phyloP scores from a whole-genome alignment of 2,888 invertebrate species.

The Sepioteuthis lessoniana region DNA sequence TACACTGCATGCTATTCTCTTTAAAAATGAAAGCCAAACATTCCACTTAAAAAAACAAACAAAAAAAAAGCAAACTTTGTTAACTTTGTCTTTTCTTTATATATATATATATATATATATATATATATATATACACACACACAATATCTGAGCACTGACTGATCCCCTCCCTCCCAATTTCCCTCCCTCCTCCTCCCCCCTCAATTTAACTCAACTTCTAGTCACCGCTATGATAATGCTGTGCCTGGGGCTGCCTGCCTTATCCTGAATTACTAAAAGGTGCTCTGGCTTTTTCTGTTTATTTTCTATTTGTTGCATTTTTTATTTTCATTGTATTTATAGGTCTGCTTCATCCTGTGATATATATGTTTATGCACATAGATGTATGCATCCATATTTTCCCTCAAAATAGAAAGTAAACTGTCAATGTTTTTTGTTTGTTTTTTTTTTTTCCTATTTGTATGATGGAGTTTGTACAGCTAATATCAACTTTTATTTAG shows the following conservation, averaged over 20 bases:
- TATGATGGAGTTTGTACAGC: neutral
- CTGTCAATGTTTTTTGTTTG: neutral
- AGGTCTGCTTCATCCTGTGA: conserved; percentile 9
- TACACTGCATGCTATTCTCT: neutral
- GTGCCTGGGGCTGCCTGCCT: conserved; percentile 20
- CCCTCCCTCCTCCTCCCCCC: neutral
- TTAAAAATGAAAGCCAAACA: neutral
- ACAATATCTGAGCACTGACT: neutral
- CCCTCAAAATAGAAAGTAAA: neutral
- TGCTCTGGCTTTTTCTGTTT: neutral
- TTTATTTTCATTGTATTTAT: neutral
- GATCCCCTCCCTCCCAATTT: no score
- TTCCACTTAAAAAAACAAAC: neutral
- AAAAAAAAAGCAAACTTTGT: neutral
- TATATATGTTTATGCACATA: conserved; percentile 8
- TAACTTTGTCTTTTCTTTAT: neutral
- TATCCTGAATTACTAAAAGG: neutral
- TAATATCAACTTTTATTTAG: neutral
- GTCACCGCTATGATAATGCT: conserved; percentile 21
- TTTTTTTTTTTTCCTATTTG: neutral
- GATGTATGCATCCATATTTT: neutral
- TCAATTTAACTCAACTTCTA: neutral
- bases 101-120: no score
- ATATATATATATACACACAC: no score
- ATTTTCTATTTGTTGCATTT: neutral